These are phyloP conservation scores for Promerops cafer DNA, from an alignment of 2,113 vertebrate species.

Conservation along the genomic window DNA sequence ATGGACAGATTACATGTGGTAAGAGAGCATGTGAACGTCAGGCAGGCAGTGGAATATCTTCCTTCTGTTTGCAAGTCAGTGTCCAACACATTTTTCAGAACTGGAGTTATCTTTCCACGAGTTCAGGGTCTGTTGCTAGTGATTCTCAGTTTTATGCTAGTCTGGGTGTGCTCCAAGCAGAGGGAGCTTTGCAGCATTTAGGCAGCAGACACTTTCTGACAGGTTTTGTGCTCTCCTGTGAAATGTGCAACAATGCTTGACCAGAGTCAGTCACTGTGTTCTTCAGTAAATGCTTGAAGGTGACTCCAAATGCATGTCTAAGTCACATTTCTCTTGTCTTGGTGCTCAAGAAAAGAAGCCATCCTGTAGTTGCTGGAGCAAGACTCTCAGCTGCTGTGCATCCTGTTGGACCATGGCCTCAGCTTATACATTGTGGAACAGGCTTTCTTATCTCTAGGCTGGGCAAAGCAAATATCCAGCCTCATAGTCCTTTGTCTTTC, in stretches of 20 bases:
- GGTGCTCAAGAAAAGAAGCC: background rate
- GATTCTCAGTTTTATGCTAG: background rate
- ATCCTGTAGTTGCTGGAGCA: background rate
- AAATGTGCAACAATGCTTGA: background rate
- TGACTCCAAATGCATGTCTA: background rate
- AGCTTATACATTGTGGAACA: background rate
- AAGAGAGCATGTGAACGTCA: background rate
- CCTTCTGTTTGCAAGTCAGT: background rate
- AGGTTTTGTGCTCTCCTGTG: background rate
- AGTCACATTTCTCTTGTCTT: background rate
- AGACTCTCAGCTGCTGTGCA: background rate
- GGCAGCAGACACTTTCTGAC: background rate
- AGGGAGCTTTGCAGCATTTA: background rate
- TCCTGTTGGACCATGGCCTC: fast-evolving
- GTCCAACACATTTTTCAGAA: background rate
- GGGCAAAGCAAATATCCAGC: background rate
- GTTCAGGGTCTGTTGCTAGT: background rate
- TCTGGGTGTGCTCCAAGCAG: background rate
- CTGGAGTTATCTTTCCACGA: background rate
- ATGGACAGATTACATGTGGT: background rate
- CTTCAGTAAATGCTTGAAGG: background rate
- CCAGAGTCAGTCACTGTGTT: background rate
- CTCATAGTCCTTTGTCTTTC: background rate
- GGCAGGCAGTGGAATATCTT: background rate
- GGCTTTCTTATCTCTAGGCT: background rate